phyloP scores from a whole-genome alignment of 2,113 vertebrate genomes.

The Procavia capensis region DNA sequence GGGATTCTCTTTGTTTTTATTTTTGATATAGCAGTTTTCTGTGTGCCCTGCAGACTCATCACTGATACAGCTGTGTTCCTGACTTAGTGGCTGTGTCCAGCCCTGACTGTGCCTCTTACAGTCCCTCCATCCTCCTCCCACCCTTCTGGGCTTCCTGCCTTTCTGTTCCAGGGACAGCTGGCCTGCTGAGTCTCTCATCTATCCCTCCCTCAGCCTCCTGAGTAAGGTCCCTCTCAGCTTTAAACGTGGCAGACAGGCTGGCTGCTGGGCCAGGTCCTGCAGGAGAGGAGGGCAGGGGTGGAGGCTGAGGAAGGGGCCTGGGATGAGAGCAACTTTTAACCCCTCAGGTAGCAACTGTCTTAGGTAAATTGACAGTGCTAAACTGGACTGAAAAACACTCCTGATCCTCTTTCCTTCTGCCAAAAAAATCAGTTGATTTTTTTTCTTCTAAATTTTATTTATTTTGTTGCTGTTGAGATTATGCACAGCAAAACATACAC shows the following conservation, averaged over 20 bases:
- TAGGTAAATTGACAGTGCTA: background rate
- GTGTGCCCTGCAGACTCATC: background rate
- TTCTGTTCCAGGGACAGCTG: background rate
- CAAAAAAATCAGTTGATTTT: no score
- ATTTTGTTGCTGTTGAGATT: no score
- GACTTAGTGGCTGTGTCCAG: background rate
- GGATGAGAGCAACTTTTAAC: constrained; percentile 40
- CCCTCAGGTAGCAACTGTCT: background rate
- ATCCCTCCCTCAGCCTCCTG: background rate
- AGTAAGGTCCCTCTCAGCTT: background rate
- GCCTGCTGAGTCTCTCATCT: background rate
- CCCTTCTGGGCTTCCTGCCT: background rate
- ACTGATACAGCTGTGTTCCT: background rate
- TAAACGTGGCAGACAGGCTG: background rate
- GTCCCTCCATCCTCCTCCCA: fast-evolving
- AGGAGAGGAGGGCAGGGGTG: background rate
- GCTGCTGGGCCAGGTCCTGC: background rate
- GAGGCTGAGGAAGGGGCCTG: background rate
- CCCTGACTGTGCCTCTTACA: background rate
- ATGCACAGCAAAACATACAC: no score
- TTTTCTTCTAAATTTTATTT: no score
- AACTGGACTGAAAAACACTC: background rate
- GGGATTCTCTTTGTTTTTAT: background rate
- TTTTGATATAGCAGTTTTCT: background rate
- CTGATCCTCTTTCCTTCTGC: background rate